Base-by-base conservation (phyloP, 2,113 vertebrate species). In the Lycaon pictus region DNA sequence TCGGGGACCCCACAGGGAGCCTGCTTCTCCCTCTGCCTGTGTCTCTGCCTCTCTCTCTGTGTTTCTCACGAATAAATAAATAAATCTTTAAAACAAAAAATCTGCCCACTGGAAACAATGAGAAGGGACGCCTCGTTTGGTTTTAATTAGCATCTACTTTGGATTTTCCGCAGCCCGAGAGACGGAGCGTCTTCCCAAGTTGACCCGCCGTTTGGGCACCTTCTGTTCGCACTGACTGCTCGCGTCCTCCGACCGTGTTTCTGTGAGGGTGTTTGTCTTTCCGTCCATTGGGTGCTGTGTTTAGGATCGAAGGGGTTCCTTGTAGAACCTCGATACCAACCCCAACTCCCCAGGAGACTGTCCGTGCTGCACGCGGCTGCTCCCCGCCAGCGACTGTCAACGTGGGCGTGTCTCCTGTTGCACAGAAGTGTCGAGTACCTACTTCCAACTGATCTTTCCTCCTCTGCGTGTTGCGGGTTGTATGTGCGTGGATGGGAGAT, bases 351-450 rank as follows among this genome's bases (percentile, higher is more conserved):
- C 58, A 27, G 58, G 25, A 35, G 60, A 51, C n/a, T 3, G 2
- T 32, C 0, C 19, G 1, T 1, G 12, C 5, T 29, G 5, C 13
- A 48, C 2, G 2, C 2, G 2, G 19, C 32, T 55, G 7, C 20
- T 62, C 15, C n/a, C n/a, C 3, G 27, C 23, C 53, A 10, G 6
- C 1, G 4, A 25, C 9, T 23, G 32, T 22, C 85, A 13, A 55
- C 22, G 0, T 71, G 25, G 20, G 37, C 8, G 0, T 55, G 48
- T 69, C 16, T 43, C 60, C 32, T 83, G 5, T 51, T n/a, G 43
- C 29, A 16, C 16, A 37, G 62, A 32, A 51, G 16, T 29, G 82
- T 53, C 53, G 15, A 17, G 23, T 15, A 17, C 56, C 84, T 32
- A 11, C 43, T 7, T 60, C 76, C 13, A 12, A 53, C 51, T 17